These are phyloP conservation scores for Poeciliopsis retropinna DNA, from an alignment of 2,113 vertebrate genomes.

Conservation along the genomic window DNA sequence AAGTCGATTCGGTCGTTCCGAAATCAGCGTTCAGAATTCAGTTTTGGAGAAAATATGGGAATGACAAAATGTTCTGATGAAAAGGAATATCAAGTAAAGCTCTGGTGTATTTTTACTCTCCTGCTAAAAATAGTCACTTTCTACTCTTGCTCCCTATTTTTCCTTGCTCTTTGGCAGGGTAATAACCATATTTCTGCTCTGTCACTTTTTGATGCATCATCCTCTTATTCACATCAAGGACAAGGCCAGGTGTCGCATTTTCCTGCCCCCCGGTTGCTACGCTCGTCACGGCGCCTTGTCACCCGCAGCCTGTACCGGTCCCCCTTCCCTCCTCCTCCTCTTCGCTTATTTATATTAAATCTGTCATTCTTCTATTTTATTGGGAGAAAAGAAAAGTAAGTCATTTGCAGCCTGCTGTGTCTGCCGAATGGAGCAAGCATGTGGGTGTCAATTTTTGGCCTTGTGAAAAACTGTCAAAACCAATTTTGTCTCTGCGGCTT, in stretches of 20 bases:
- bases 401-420: constrained; percentile 45
- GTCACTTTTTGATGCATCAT: constrained; percentile 74
- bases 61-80: constrained; percentile 30
- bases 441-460: constrained; percentile 43
- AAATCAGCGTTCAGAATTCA: background rate
- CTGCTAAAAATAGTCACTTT: constrained; percentile 62
- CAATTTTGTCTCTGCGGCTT: constrained; percentile 39
- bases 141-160: constrained; percentile 33
- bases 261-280: constrained; percentile 58
- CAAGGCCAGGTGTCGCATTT: constrained; percentile 75
- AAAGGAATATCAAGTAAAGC: constrained; percentile 54
- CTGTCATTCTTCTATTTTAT: constrained; percentile 67
- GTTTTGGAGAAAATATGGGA: constrained; percentile 22
- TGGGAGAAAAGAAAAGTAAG: constrained; percentile 45
- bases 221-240: constrained; percentile 75
- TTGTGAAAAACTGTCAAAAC: constrained; percentile 50
- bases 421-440: constrained; percentile 34
- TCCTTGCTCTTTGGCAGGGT: constrained; percentile 48
- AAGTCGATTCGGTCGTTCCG: constrained; percentile 10
- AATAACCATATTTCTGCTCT: constrained; percentile 67
- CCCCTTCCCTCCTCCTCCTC: constrained; percentile 31
- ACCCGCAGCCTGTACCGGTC: constrained; percentile 55
- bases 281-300: constrained; percentile 67
- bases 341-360: constrained; percentile 66
- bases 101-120: constrained; percentile 49